Conservation (phyloP, 2,888 invertebrate genomes). For the Drosophila mettleri region DNA sequence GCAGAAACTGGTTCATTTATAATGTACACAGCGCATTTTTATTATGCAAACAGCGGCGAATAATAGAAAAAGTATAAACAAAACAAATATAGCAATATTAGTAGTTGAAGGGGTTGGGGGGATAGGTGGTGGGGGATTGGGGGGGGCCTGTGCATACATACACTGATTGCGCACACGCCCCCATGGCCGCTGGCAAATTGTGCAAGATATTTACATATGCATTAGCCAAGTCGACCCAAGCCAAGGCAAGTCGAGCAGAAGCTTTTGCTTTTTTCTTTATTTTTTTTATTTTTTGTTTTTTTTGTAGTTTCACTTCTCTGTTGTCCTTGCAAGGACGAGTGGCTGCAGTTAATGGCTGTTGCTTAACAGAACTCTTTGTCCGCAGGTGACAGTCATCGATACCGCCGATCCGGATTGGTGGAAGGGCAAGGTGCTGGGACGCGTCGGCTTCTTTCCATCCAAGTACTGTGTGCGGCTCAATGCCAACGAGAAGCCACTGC, state of each 20-base stretch:
- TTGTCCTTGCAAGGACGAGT: slow-evolving; percentile 47
- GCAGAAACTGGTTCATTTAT: slow-evolving; percentile 50
- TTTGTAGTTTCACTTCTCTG: too few relatives aligned
- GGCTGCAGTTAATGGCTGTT: slow-evolving; percentile 27
- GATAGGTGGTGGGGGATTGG: not conserved
- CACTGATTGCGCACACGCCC: slow-evolving; percentile 55
- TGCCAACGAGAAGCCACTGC: slow-evolving; percentile 95
- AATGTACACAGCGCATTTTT: slow-evolving; percentile 58
- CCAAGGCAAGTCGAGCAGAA: not conserved
- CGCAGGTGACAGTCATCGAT: slow-evolving; percentile 95
- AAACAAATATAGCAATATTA: slow-evolving; percentile 31
- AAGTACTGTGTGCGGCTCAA: slow-evolving; percentile 96
- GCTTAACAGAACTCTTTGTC: slow-evolving; percentile 10
- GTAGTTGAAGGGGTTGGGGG: not conserved
- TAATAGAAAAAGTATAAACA: slow-evolving; percentile 7
- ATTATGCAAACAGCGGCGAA: slow-evolving; percentile 46
- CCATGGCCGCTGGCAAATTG: slow-evolving; percentile 54
- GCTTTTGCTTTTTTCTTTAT: slow-evolving; percentile 33
- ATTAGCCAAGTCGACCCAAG: slow-evolving; percentile 39
- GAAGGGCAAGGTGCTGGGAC: slow-evolving; percentile 97
- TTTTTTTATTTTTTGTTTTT: not conserved
- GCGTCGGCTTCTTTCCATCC: slow-evolving; percentile 96
- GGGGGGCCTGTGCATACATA: slow-evolving; percentile 34
- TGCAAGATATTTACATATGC: slow-evolving; percentile 66
- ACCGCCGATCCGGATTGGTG: slow-evolving; percentile 98